These are phyloP conservation scores for Gymnoscelis rufifasciata DNA, from an alignment of 2,888 invertebrate species.

Conservation along the genomic window DNA sequence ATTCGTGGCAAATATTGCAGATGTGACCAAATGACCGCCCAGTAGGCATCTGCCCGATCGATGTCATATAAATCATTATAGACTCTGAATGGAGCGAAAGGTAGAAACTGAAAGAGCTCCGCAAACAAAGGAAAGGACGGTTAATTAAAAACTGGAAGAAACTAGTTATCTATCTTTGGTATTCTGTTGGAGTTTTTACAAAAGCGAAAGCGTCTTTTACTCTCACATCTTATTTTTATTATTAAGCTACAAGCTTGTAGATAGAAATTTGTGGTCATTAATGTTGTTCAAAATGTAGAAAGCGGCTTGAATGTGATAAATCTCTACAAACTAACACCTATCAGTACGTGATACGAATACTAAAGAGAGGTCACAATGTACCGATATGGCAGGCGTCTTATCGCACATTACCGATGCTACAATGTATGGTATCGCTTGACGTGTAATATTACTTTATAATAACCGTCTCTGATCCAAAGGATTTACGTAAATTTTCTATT, in stretches of 20 bases:
- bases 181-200: conserved; percentile 3
- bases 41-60: conserved; percentile 49
- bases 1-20: conserved; percentile 42
- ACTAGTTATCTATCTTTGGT: conserved; percentile 13
- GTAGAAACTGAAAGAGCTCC: conserved; percentile 37
- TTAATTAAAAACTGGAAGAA: conserved; percentile 38
- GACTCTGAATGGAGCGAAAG: conserved; percentile 52
- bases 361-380: conserved; percentile 45
- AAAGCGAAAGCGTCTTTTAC: neutral
- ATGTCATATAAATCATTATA: conserved; percentile 48
- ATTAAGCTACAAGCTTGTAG: no score
- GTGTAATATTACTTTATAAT: conserved; percentile 19
- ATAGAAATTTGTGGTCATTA: neutral
- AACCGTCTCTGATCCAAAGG: conserved; percentile 22
- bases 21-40: conserved; percentile 36
- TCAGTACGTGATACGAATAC: conserved; percentile 39
- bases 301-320: conserved; percentile 36
- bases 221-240: neutral
- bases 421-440: conserved; percentile 23
- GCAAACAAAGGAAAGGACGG: conserved; percentile 50
- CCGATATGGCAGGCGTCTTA: conserved; percentile 41
- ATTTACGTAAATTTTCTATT: conserved; percentile 33
- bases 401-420: conserved; percentile 35
- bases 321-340: conserved; percentile 41
- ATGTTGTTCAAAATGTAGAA: conserved; percentile 18